A percentile compares a stretch with the other conserved stretches of the same genome.
These are phyloP conservation scores for Perca fluviatilis DNA, from an alignment of 2,113 vertebrate species.

Conservation along the genomic window DNA sequence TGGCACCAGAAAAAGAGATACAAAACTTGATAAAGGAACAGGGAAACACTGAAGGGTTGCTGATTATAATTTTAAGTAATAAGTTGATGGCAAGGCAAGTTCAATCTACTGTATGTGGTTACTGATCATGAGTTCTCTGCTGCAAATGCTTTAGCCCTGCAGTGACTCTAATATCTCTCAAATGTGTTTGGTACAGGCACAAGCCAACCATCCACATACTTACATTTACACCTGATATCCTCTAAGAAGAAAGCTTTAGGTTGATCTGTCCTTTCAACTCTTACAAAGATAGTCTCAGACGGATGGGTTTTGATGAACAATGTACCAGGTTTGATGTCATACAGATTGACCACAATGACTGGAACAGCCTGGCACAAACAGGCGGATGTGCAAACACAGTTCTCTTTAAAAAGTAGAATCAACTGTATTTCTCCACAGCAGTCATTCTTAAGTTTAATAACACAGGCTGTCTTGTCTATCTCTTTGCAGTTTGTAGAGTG, in stretches of 20 bases:
- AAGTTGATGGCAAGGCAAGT: no score
- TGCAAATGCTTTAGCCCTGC: no score
- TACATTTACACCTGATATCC: slow-evolving; percentile 40
- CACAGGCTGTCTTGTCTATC: neutral
- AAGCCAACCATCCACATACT: slow-evolving; percentile 30
- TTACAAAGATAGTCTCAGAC: neutral
- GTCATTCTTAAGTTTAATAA: neutral
- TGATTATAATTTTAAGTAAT: no score
- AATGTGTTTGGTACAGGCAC: slow-evolving; percentile 39
- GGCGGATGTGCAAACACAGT: neutral
- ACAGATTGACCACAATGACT: slow-evolving; percentile 29
- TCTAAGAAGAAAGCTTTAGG: slow-evolving; percentile 16
- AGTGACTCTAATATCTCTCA: slow-evolving; percentile 9
- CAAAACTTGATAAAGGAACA: no score
- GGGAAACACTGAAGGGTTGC: no score
- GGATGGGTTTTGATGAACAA: neutral
- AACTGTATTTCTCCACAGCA: slow-evolving; percentile 38
- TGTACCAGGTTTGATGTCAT: neutral
- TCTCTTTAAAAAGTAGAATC: neutral
- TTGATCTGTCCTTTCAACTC: slow-evolving; percentile 4
- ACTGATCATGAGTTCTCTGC: no score
- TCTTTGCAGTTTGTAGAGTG: neutral
- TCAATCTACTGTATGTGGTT: no score
- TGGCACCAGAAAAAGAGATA: no score
- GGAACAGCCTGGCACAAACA: neutral